These are phyloP conservation scores for Syritta pipiens DNA, from an alignment of 2,888 invertebrate species.

Conservation along the genomic window DNA sequence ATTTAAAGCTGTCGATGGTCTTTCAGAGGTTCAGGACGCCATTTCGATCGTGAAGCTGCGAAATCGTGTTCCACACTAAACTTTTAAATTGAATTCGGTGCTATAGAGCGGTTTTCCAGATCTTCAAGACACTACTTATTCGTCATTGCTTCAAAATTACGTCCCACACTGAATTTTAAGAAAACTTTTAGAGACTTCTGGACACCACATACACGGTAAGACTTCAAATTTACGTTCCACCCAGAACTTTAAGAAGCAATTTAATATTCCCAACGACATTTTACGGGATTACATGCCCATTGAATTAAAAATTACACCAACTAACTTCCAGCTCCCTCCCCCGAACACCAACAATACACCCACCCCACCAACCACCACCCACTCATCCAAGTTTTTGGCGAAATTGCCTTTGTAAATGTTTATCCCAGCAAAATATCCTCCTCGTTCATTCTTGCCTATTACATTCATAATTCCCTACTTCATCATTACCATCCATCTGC, in stretches of 20 bases:
- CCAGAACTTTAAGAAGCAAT: conserved; percentile 14
- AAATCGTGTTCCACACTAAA: no score
- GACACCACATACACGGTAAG: no score
- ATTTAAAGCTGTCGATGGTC: no score
- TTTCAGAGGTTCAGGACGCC: no score
- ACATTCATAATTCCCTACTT: conserved; percentile 41
- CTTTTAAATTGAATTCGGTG: no score
- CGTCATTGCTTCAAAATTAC: no score
- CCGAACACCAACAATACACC: not conserved
- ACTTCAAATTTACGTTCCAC: not conserved
- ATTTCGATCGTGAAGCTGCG: no score
- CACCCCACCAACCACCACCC: not conserved
- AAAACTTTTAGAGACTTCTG: no score
- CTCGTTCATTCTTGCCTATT: conserved; percentile 1
- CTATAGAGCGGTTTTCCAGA: no score
- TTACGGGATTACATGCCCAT: conserved; percentile 32
- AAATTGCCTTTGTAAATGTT: conserved; percentile 29
- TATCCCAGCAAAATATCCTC: conserved; percentile 7
- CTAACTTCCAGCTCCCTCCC: not conserved
- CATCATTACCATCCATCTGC: conserved; percentile 29
- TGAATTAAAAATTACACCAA: conserved; percentile 15
- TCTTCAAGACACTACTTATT: no score
- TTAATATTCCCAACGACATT: not conserved
- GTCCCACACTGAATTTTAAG: no score
- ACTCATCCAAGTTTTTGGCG: not conserved